Base-by-base conservation (phyloP, 2,888 invertebrate species). In the Cheilosia soror region DNA sequence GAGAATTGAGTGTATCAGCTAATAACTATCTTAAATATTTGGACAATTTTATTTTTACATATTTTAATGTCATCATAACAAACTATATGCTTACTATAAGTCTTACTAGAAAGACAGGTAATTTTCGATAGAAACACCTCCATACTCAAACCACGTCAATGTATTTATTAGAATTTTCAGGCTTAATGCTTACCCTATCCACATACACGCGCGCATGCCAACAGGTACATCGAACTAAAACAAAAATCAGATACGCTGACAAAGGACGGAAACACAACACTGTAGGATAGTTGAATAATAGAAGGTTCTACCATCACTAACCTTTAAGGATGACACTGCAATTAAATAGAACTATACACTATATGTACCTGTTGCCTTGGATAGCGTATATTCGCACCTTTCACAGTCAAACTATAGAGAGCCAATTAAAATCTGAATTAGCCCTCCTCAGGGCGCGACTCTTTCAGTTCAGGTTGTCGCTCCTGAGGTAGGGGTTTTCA, bases 381-480 rank as follows among this genome's bases (percentile, higher is more conserved):
- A 51, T 20, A 62, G 40, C 40, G 29, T 20, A 31, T 15, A 27
- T 6, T 29, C 42, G 15, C 53, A 25, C 20, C 13, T 69, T 55
- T 6, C 11, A 33, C 55, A 55, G 13, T 37, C 53, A 47, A 51
- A 15, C 62, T 6, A 40, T 27, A 63, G 51, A 65, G 20, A 51
- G 33, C 89, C 90, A 91, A 91, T 90, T 91, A 91, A 90, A 91
- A 88, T 55, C 89, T 90, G 87, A 90, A 72, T 72, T 68, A 87
- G 62, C 89, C 90, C 89, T 88, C 91, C 89, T 87, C 89, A 89
- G 88, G 88, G 80, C 79, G 20, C 25, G 47, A 44, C 63, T 27
- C 65, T 71, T 77, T 77, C 65, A 72, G 65, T 77, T 77, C 72
- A 72, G 65, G 65, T 51, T 5, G 72, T 57, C 31, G 80, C 13